These are phyloP conservation scores for Xanthorhoe designata DNA, from an alignment of 2,888 invertebrate genomes.

Conservation along the genomic window DNA sequence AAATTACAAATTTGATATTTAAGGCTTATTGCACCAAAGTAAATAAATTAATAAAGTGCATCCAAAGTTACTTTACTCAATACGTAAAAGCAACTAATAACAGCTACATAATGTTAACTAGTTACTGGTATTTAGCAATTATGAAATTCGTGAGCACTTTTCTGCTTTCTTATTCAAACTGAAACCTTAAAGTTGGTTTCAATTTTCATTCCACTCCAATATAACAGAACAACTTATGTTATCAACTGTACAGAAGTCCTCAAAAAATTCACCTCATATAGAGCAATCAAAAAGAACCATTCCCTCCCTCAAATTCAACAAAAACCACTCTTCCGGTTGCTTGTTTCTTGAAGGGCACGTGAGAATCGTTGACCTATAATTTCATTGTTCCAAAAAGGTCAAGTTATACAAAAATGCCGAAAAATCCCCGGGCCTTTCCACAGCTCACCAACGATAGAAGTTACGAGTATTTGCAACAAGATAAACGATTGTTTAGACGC, in stretches of 20 bases:
- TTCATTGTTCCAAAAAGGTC: constrained; percentile 55
- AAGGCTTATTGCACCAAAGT: no score
- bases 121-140: no score
- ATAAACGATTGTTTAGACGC: constrained; percentile 40
- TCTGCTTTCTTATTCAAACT: no score
- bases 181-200: no score
- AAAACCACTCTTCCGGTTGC: not conserved
- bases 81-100: no score
- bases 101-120: no score
- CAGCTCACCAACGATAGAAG: constrained; percentile 19
- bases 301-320: not conserved
- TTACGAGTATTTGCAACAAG: constrained; percentile 35
- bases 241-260: not conserved
- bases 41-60: no score
- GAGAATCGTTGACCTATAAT: not conserved
- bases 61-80: no score
- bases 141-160: no score
- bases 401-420: constrained; percentile 46
- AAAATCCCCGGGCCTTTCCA: constrained; percentile 28
- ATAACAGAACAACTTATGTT: no score
- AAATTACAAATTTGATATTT: not conserved
- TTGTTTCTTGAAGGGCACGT: not conserved
- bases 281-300: not conserved
- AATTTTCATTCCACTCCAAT: no score
- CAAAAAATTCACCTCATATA: not conserved